phyloP scores from a whole-genome alignment of 2,113 vertebrate genomes.

The Sprattus sprattus region DNA sequence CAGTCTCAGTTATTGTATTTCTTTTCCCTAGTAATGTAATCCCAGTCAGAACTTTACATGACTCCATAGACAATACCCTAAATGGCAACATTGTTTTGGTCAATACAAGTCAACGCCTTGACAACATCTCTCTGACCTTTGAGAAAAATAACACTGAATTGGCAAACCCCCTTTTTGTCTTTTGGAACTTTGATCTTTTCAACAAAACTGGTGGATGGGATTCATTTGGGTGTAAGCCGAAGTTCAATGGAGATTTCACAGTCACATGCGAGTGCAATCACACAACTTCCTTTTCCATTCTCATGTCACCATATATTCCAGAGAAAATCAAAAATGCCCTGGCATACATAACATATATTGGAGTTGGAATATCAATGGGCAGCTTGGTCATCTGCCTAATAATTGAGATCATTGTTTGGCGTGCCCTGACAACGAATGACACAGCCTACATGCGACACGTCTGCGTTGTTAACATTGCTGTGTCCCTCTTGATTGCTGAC shows the following conservation, averaged over 20 bases:
- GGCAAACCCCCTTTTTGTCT: constrained; percentile 65
- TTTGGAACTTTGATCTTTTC: constrained; percentile 73
- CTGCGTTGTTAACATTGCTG: constrained; percentile 47
- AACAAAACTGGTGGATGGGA: constrained; percentile 67
- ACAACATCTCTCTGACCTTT: constrained; percentile 66
- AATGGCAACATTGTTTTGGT: constrained; percentile 73
- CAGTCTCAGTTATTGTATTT: constrained; percentile 26
- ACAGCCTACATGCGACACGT: constrained; percentile 79
- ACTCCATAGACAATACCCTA: constrained; percentile 40
- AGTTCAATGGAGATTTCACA: rapidly evolving
- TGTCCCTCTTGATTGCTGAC: constrained; percentile 7
- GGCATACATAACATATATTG: constrained; percentile 68
- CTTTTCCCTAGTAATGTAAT: constrained; percentile 24
- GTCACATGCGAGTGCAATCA: constrained; percentile 62
- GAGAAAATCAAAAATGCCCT: neutral
- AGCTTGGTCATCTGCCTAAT: constrained; percentile 77
- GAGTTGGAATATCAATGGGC: constrained; percentile 77
- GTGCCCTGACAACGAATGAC: constrained; percentile 65
- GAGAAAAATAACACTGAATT: constrained; percentile 59
- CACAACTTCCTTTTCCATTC: constrained; percentile 78
- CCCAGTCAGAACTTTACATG: neutral
- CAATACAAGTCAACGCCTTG: constrained; percentile 53
- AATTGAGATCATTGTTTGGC: constrained; percentile 77
- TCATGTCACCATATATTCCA: constrained; percentile 75
- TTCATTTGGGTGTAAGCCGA: constrained; percentile 39